Evolutionary conservation across 2,113 vertebrate species (phyloP), one percentile per base, ranked within the genome.

Genomic region (Coptodon bakossiorum): DNA sequence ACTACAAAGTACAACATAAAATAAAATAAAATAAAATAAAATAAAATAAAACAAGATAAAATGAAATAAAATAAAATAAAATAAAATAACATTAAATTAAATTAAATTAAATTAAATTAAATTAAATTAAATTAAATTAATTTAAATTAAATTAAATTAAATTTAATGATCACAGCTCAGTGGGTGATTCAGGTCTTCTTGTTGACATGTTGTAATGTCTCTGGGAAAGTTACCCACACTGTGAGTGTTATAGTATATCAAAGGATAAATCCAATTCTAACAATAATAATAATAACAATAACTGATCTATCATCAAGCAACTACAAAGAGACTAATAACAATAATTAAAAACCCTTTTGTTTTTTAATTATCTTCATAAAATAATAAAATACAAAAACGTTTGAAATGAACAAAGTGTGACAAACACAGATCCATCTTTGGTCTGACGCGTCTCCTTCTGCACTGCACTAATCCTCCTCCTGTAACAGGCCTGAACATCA

Each of bases 111-210:
- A 56, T 57, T 4, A 56, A 52, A 52, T 3, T 8, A 17, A 48
- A 48, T 50, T 2, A 45, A 45, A 45, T 45, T 2, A 48, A 56
- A 59, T n/a, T 2, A 54, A 22, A n/a, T 54, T 1, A 52, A 17
- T 17, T 50, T 0, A 53, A 22, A 52, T 22, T 0, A 54, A n/a
- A 10, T 6, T 2, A 13, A 59, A 59, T n/a, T 0, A 22, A 53
- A 53, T 57, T 0, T 29, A 57, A 16, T n/a, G 7, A 71, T 24
- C 3, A 9, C n/a, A 71, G 66, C 36, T 71, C 63, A 40, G n/a
- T 71, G 36, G 63, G 36, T 14, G n/a, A 9, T 73, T 45, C 66
- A 6, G 22, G n/a, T 45, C 66, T 43, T 43, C 22, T 45, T 45
- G 66, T 6, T 14, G 13, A 2, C 16, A 19, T 50, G 48, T 50